These are phyloP conservation scores for Pardalotus punctatus DNA, from an alignment of 2,113 vertebrate species.

Conservation along the genomic window DNA sequence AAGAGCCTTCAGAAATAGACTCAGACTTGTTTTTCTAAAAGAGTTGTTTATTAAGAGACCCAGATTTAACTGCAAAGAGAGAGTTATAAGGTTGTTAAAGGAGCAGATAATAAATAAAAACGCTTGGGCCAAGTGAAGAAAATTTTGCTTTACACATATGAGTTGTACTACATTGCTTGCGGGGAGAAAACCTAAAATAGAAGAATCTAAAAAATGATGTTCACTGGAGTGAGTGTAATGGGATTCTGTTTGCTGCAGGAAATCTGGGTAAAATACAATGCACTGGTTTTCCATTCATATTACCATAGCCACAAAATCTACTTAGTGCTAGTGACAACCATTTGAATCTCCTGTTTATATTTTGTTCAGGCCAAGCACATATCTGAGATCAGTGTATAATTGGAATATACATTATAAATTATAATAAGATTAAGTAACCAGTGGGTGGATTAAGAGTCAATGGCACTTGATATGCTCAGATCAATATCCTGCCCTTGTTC, in stretches of 20 bases:
- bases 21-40: conserved; percentile 30
- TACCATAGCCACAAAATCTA: neutral
- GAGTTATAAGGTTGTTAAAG: conserved; percentile 14
- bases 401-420: neutral
- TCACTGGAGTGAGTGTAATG: neutral
- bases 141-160: neutral
- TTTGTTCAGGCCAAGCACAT: neutral
- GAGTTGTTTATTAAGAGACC: conserved; percentile 34
- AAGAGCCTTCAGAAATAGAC: conserved; percentile 30
- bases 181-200: neutral
- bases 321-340: neutral
- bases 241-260: neutral
- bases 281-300: neutral
- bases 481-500: neutral
- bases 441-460: neutral
- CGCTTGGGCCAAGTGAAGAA: neutral
- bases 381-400: neutral
- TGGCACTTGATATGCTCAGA: neutral
- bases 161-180: neutral
- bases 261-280: neutral
- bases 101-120: neutral
- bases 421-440: neutral
- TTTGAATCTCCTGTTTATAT: neutral
- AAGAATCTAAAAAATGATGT: neutral
- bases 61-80: conserved; percentile 28